Evolutionary conservation across 2,797 vertebrate genomes (phyloP), one percentile per base, ranked within the genome.

Genomic region (Enoplosus armatus): DNA sequence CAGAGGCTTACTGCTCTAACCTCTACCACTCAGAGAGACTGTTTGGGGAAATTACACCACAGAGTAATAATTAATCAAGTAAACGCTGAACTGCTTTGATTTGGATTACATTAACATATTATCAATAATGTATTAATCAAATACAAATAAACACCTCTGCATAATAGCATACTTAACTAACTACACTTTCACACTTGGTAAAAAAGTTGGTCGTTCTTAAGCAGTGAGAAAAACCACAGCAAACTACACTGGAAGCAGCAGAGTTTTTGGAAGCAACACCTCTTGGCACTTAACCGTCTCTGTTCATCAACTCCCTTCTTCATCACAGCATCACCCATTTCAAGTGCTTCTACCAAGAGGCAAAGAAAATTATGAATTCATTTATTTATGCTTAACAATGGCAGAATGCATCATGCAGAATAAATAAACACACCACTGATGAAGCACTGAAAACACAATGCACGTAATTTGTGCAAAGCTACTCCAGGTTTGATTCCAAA

Each of bases 391-490:
- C 89, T 88, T 84, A 91, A 94, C 93, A 94, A 93, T 81, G 85
- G 88, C 89, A 79, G 83, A 77, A 77, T 53, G 87, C 92, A 90
- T 90, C 92, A 80, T 27, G 83, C 82, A 29, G 83, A 91, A 93
- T 92, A 94, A 95, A 95, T 95, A 94, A 94, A 92, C 90, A 92
- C 78, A 47, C 53, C 78, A 78, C 88, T 92, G 93, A 95, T 94
- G 94, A 95, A 91, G 92, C 85, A 82, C 79, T 60, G 77, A 62
- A 91, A 93, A 91, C 93, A 95, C 93, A 95, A 95, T 94, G 90
- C 86, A 87, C 80, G 84, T 95, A 92, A 95, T 96, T 95, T 96
- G 92, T 95, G 94, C 93, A 95, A 95, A 95, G 94, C 95, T 94
- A 94, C 93, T 94, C 89, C 88, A 81, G 85, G 90, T 89, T 87